Conservation (phyloP, 1,140 invertebrate species). For the Coelopa frigida region DNA sequence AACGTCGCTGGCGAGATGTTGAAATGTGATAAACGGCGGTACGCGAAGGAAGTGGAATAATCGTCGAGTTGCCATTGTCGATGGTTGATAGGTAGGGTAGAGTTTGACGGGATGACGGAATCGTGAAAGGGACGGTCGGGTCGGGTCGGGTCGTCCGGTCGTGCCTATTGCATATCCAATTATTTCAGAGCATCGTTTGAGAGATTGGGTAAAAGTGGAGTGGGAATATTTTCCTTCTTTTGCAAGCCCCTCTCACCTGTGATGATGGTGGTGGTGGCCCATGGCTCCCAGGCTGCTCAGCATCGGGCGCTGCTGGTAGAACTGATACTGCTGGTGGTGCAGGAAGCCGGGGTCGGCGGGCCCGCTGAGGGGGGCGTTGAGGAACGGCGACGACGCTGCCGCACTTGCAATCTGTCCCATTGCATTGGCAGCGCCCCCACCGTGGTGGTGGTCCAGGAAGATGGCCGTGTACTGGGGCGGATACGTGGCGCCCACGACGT, state of each 20-base stretch:
- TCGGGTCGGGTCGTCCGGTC: too few relatives aligned
- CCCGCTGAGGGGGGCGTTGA: conserved; percentile 14
- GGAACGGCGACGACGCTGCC: conserved; percentile 20
- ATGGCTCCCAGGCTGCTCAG: conserved; percentile 10
- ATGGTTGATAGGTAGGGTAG: too few relatives aligned
- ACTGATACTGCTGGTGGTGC: conserved; percentile 30
- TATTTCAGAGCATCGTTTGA: too few relatives aligned
- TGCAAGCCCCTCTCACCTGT: not conserved
- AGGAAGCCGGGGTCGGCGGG: conserved; percentile 3
- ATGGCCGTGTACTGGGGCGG: conserved; percentile 35
- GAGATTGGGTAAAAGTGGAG: too few relatives aligned
- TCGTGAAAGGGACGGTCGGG: too few relatives aligned
- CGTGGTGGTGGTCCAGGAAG: conserved; percentile 20
- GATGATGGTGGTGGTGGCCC: not conserved
- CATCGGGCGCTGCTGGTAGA: conserved; percentile 27
- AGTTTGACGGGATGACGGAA: too few relatives aligned
- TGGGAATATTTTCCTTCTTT: not conserved
- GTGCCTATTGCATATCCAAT: too few relatives aligned
- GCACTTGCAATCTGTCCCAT: conserved; percentile 20
- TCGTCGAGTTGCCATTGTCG: too few relatives aligned
- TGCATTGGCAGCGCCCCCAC: conserved; percentile 18
- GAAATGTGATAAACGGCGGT: too few relatives aligned
- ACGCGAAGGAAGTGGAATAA: too few relatives aligned
- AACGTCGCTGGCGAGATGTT: too few relatives aligned
- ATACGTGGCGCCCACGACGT: conserved; percentile 19